Conservation (phyloP, 2,888 invertebrate genomes). For the Serripes groenlandicus region DNA sequence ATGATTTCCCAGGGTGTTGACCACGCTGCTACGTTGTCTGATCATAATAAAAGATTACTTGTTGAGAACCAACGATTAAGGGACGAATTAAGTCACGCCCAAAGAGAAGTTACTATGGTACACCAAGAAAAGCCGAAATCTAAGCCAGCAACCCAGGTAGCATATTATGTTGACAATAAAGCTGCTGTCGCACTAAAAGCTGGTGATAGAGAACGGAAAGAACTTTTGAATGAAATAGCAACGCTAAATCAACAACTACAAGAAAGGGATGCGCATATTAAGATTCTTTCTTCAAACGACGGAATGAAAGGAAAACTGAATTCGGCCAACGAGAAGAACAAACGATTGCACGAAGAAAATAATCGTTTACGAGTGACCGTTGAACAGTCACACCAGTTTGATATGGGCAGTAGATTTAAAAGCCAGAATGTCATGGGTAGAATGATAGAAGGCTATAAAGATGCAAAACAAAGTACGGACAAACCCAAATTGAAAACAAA, state of each 20-base stretch:
- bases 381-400: conserved; percentile 39
- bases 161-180: conserved; percentile 43
- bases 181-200: conserved; percentile 7
- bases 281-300: conserved; percentile 1
- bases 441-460: conserved; percentile 56
- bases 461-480: conserved; percentile 22
- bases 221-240: conserved; percentile 8
- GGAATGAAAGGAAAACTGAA: conserved; percentile 44
- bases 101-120: not conserved
- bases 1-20: conserved; percentile 37
- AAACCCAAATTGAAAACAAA: conserved; percentile 22
- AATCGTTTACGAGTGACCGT: conserved; percentile 47
- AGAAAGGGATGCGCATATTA: conserved; percentile 7
- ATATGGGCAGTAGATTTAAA: conserved; percentile 47
- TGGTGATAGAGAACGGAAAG: conserved; percentile 19
- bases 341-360: conserved; percentile 54
- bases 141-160: conserved; percentile 16
- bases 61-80: conserved; percentile 55
- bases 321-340: conserved; percentile 46
- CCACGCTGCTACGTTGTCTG: conserved; percentile 29
- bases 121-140: conserved; percentile 6
- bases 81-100: conserved; percentile 40
- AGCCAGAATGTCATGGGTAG: conserved; percentile 46
- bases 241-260: conserved; percentile 12
- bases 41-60: conserved; percentile 51